Evolutionary conservation across 2,888 invertebrate species (phyloP).

Genomic region (Mesorhabditis sp.): DNA sequence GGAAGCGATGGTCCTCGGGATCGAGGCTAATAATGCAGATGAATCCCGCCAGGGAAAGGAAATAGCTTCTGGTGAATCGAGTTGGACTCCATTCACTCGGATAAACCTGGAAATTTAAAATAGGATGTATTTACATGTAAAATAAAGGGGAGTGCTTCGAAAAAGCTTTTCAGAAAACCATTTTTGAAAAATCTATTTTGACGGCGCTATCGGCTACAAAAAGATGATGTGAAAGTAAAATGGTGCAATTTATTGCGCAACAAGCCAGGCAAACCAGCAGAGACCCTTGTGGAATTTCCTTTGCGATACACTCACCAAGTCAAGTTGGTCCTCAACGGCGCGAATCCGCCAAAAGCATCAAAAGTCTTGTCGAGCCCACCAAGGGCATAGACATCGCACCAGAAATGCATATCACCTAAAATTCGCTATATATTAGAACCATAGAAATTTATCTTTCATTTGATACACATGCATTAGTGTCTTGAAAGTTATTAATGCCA

Average conservation of each 20-base stretch:
- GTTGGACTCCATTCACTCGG: neutral
- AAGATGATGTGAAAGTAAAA: too few species aligned
- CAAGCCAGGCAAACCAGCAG: neutral
- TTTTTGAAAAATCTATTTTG: too few species aligned
- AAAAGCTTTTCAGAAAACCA: too few species aligned
- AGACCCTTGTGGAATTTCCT: neutral
- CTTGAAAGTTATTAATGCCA: neutral
- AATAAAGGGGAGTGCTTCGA: too few species aligned
- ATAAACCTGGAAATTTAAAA: neutral
- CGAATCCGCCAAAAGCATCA: conserved; percentile 36
- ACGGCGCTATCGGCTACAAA: too few species aligned
- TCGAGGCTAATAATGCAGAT: neutral
- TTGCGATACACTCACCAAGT: conserved; percentile 26
- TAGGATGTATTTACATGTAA: neutral
- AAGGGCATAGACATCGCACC: conserved; percentile 42
- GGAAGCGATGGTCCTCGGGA: neutral
- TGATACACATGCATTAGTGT: too few species aligned
- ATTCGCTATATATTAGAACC: too few species aligned
- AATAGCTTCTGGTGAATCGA: neutral
- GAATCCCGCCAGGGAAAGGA: neutral
- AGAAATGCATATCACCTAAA: conserved; percentile 35
- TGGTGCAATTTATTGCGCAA: neutral
- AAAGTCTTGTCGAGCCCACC: conserved; percentile 31
- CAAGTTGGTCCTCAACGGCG: conserved; percentile 27
- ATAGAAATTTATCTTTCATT: too few species aligned